A percentile compares a stretch with the other conserved stretches of the same genome.
Evolutionary conservation across 2,113 vertebrate genomes (phyloP).

Genomic region (Caloenas nicobarica): DNA sequence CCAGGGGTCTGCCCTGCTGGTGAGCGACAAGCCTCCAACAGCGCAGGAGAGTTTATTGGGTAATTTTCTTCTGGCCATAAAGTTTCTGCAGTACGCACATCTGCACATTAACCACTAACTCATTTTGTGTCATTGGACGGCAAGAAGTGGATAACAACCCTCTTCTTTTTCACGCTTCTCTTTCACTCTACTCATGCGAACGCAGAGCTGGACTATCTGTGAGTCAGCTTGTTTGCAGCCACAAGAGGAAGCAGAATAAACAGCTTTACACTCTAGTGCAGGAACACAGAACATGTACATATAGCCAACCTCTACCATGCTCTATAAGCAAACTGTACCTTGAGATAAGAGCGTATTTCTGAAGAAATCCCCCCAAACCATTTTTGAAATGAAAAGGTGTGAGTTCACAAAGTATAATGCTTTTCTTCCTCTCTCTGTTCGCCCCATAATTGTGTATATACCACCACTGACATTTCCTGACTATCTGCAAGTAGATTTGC

Average conservation of each 20-base stretch:
- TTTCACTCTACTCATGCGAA: not conserved
- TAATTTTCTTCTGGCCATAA: not conserved
- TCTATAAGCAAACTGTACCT: not conserved
- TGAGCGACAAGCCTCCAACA: not conserved
- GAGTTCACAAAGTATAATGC: not conserved
- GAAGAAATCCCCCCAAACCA: not conserved
- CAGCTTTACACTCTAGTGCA: accelerated
- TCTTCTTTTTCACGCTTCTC: not conserved
- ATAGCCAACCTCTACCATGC: not conserved
- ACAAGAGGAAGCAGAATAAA: not conserved
- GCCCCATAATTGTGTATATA: not conserved
- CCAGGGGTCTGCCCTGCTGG: not conserved
- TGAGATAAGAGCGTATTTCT: not conserved
- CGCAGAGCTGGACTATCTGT: not conserved
- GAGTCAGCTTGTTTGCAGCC: not conserved
- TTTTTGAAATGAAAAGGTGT: not conserved
- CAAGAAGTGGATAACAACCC: not conserved
- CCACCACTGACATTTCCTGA: not conserved
- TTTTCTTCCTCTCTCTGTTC: not conserved
- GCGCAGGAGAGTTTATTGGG: not conserved
- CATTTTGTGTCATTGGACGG: not conserved
- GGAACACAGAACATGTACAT: not conserved
- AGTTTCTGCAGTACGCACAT: not conserved
- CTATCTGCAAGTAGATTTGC: not conserved
- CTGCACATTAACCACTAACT: not conserved